phyloP scores from a whole-genome alignment of 2,797 vertebrate genomes.

The Paratrypauchen microcephalus region DNA sequence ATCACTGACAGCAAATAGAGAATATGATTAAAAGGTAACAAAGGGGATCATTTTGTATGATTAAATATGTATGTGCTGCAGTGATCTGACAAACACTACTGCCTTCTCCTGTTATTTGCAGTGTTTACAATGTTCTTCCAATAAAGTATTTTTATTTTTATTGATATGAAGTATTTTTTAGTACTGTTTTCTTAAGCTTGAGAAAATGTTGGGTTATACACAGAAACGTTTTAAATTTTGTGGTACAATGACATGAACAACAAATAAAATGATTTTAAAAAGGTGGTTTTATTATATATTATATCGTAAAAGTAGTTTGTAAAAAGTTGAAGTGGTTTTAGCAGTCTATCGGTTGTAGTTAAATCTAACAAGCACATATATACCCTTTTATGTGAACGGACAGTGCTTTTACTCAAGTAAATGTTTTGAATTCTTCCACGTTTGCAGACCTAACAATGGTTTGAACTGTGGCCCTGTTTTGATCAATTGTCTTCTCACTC shows the following conservation, averaged over 20 bases:
- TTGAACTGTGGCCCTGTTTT: slow-evolving; percentile 32
- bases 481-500: slow-evolving; percentile 47
- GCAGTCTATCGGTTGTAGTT: background rate
- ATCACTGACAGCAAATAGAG: background rate
- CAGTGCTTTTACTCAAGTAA: slow-evolving; percentile 1
- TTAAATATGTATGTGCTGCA: background rate
- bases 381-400: background rate
- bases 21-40: slow-evolving; percentile 1
- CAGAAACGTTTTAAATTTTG: background rate
- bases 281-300: background rate
- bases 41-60: background rate
- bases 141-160: background rate
- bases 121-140: background rate
- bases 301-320: background rate
- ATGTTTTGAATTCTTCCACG: background rate
- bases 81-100: background rate
- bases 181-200: background rate
- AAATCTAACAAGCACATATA: background rate
- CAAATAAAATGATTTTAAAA: background rate
- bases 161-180: background rate
- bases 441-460: slow-evolving; percentile 28
- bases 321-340: background rate
- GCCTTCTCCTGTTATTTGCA: background rate
- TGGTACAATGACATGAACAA: background rate
- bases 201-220: background rate